These are phyloP conservation scores for Myrmecophaga tridactyla DNA, from an alignment of 2,113 vertebrate species.

Conservation along the genomic window DNA sequence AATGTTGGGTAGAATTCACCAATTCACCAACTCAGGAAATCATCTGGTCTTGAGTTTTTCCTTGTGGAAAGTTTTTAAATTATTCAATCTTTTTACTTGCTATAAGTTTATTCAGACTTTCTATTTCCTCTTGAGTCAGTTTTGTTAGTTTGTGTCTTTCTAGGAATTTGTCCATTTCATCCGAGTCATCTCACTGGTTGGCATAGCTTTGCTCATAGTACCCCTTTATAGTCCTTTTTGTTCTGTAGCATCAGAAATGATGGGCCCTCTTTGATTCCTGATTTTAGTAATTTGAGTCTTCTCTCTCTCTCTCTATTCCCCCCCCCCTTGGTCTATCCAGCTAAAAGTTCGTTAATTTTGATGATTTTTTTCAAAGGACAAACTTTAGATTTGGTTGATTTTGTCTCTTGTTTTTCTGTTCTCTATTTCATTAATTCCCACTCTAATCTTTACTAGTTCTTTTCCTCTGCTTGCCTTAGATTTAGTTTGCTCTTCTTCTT, in stretches of 20 bases:
- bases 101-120: background rate
- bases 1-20: conserved; percentile 14
- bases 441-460: background rate
- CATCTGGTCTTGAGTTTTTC: background rate
- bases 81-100: background rate
- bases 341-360: background rate
- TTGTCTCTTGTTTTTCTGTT: conserved; percentile 18
- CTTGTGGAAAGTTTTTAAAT: conserved; percentile 1
- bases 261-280: background rate
- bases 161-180: background rate
- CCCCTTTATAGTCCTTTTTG: background rate
- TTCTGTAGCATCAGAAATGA: background rate
- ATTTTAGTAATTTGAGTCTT: conserved; percentile 11
- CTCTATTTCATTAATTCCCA: background rate
- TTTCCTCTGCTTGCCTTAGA: background rate
- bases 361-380: background rate
- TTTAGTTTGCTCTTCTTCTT: conserved; percentile 1
- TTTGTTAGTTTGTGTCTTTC: background rate
- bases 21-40: too few species aligned
- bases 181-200: background rate
- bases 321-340: background rate
- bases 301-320: background rate
- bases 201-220: background rate
- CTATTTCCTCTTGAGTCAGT: background rate
- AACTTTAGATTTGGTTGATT: background rate